These are phyloP conservation scores for Oncorhynchus gorbuscha DNA, from an alignment of 2,113 vertebrate species.

Conservation along the genomic window DNA sequence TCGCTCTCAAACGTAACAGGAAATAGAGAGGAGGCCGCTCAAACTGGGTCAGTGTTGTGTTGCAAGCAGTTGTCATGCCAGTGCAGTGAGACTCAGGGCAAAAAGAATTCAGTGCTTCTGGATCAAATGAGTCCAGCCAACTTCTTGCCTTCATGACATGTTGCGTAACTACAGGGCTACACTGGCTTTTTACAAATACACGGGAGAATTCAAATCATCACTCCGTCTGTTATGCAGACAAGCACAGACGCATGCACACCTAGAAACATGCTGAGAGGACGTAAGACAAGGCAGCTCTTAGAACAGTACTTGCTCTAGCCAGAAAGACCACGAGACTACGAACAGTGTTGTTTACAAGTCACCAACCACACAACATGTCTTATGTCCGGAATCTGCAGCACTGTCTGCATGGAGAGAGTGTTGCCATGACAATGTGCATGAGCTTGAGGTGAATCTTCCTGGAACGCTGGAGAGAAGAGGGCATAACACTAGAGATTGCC, in stretches of 20 bases:
- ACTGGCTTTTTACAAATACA: neutral
- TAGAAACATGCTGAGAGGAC: neutral
- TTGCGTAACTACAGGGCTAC: neutral
- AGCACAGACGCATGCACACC: neutral
- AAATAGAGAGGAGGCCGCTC: too few relatives aligned
- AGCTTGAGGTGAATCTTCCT: neutral
- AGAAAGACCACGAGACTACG: neutral
- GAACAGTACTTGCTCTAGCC: neutral
- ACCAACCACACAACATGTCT: neutral
- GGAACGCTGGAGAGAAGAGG: neutral
- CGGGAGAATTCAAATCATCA: neutral
- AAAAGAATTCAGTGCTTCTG: neutral
- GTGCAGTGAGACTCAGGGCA: neutral
- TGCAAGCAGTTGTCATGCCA: neutral
- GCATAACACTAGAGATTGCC: too few relatives aligned
- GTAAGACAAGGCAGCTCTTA: neutral
- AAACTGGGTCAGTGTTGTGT: neutral
- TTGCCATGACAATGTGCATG: neutral
- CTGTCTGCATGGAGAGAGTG: neutral
- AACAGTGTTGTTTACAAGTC: neutral
- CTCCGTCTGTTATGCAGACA: neutral
- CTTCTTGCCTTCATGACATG: neutral
- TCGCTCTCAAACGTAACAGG: too few relatives aligned
- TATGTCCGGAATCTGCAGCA: neutral
- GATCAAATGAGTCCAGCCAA: neutral